Percentiles rank a stretch among this genome's conserved stretches.
Conservation (phyloP, 2,888 invertebrate genomes). For the Cerastoderma edule region DNA sequence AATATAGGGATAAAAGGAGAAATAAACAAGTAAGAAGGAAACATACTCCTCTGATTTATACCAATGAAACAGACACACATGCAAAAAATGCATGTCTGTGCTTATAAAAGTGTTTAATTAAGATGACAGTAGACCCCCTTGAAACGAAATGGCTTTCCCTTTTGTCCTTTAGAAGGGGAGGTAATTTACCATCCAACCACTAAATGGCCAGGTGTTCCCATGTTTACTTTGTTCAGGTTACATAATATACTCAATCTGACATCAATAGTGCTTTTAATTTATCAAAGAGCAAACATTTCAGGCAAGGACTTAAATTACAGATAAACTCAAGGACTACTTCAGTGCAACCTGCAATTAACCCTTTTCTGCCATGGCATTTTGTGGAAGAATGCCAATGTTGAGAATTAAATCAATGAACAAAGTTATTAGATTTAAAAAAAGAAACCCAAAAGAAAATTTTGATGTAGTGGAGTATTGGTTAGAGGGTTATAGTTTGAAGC, state of each 20-base stretch:
- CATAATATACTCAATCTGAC: slow-evolving; percentile 25
- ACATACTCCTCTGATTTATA: no score
- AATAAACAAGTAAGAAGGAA: no score
- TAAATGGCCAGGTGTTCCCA: slow-evolving; percentile 25
- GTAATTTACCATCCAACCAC: slow-evolving; percentile 5
- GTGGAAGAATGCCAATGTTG: background rate
- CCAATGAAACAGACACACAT: no score
- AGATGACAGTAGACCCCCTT: no score
- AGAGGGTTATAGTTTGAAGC: no score
- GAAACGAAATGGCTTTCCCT: background rate
- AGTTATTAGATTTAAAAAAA: no score
- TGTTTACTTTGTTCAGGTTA: slow-evolving; percentile 15
- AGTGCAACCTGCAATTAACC: slow-evolving; percentile 27
- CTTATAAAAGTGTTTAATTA: no score
- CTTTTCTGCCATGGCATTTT: background rate
- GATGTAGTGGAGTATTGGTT: no score
- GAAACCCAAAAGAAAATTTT: no score
- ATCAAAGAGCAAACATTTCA: slow-evolving; percentile 27
- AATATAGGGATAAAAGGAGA: no score
- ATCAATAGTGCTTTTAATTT: slow-evolving; percentile 20
- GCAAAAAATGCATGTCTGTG: no score
- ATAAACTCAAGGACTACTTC: slow-evolving; percentile 20
- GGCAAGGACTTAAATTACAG: slow-evolving; percentile 19
- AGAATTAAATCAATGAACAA: background rate
- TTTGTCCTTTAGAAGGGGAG: background rate